Percentiles rank a stretch among this genome's conserved stretches.
Conservation (phyloP, 2,113 vertebrate genomes). For the Microtus richardsoni region DNA sequence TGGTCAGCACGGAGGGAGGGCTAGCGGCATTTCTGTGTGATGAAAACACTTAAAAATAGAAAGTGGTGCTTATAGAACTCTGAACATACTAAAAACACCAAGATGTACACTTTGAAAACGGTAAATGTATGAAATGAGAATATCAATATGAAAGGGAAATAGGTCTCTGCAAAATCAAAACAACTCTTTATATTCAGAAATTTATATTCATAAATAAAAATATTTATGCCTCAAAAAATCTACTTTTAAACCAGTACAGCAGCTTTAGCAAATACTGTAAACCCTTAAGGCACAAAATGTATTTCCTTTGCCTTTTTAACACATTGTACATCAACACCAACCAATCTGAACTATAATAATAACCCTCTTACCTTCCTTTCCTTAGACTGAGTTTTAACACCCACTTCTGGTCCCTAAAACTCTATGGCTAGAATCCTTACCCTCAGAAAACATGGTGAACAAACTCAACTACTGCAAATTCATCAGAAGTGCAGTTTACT, state of each 20-base stretch:
- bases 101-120: neutral
- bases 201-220: too few relatives aligned
- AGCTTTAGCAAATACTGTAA: slow-evolving; percentile 33
- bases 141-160: neutral
- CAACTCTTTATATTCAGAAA: slow-evolving; percentile 8
- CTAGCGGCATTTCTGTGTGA: neutral
- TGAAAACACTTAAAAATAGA: slow-evolving; percentile 47
- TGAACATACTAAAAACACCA: neutral
- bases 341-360: neutral
- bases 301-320: slow-evolving; percentile 17
- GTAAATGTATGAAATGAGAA: neutral
- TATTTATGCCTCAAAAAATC: neutral
- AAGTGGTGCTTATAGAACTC: neutral
- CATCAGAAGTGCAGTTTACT: neutral
- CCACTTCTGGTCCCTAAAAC: neutral
- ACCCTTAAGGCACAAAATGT: neutral
- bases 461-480: neutral
- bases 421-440: neutral
- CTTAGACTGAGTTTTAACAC: neutral
- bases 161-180: neutral
- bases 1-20: neutral
- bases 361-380: neutral
- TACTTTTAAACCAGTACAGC: slow-evolving; percentile 22
- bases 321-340: neutral
- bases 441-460: neutral